Evolutionary conservation across 2,797 vertebrate genomes (phyloP).

Genomic region (Pipistrellus pygmaeus): DNA sequence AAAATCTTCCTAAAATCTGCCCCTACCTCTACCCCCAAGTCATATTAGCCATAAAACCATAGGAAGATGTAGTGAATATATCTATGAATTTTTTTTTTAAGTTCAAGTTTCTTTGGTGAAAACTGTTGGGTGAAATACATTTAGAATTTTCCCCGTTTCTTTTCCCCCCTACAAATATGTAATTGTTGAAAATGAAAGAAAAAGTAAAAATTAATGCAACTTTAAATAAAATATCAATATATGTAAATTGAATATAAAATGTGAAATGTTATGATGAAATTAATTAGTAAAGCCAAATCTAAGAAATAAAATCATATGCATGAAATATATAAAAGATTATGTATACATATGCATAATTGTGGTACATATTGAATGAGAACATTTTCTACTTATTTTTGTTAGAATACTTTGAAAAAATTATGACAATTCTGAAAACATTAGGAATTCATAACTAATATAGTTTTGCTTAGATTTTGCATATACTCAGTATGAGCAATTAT

Average conservation of each 20-base stretch:
- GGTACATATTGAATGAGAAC: background rate
- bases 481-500: background rate
- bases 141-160: background rate
- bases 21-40: background rate
- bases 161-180: background rate
- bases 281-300: background rate
- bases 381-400: background rate
- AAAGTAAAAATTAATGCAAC: background rate
- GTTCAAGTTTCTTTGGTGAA: slow-evolving; percentile 18
- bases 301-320: background rate
- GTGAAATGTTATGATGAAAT: background rate
- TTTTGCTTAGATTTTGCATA: slow-evolving; percentile 21
- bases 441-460: slow-evolving; percentile 14
- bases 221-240: background rate
- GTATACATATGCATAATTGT: background rate
- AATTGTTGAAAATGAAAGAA: slow-evolving; percentile 40
- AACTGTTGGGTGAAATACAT: slow-evolving; percentile 9
- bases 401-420: background rate
- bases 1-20: too few species aligned
- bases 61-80: slow-evolving; percentile 4
- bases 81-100: slow-evolving; percentile 1
- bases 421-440: slow-evolving; percentile 35
- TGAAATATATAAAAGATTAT: background rate
- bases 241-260: background rate
- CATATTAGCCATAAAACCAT: slow-evolving; percentile 32